Conservation (phyloP, 2,797 vertebrate species). For the Pangasius krempfi region DNA sequence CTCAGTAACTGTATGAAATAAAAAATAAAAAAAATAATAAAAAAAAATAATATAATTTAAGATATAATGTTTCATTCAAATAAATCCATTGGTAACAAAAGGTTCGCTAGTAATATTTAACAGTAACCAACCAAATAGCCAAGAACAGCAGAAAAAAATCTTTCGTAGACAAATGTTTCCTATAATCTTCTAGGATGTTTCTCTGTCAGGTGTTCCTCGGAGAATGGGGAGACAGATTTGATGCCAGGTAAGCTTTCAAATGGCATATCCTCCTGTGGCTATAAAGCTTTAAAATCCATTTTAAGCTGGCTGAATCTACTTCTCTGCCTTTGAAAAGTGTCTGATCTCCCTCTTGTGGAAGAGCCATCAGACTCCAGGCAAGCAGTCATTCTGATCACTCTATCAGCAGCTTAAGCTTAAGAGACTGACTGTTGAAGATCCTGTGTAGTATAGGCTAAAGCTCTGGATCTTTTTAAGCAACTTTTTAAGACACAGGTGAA, state of each 20-base stretch:
- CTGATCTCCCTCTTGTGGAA: conserved; percentile 46
- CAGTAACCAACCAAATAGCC: neutral
- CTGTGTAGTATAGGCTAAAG: neutral
- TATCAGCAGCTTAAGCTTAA: conserved; percentile 17
- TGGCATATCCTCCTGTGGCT: conserved; percentile 53
- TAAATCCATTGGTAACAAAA: neutral
- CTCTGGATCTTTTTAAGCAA: neutral
- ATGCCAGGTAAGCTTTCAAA: conserved; percentile 60
- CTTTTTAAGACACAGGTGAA: neutral
- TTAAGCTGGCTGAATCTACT: conserved; percentile 47
- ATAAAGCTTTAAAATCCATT: conserved; percentile 63
- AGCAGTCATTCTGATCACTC: conserved; percentile 19
- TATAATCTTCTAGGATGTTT: neutral
- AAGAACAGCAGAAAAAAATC: conserved; percentile 6
- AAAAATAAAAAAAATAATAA: too few species aligned
- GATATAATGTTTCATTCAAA: neutral
- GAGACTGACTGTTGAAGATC: neutral
- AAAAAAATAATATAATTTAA: neutral
- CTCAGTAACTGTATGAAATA: neutral
- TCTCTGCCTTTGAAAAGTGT: conserved; percentile 41
- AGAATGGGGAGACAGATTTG: conserved; percentile 35
- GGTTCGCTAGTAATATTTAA: neutral
- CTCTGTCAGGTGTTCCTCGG: neutral
- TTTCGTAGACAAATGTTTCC: neutral
- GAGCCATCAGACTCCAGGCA: conserved; percentile 38